Evolutionary conservation across 2,888 invertebrate species (phyloP), one percentile per base, ranked within the genome.

Genomic region (Drosophila dives): DNA sequence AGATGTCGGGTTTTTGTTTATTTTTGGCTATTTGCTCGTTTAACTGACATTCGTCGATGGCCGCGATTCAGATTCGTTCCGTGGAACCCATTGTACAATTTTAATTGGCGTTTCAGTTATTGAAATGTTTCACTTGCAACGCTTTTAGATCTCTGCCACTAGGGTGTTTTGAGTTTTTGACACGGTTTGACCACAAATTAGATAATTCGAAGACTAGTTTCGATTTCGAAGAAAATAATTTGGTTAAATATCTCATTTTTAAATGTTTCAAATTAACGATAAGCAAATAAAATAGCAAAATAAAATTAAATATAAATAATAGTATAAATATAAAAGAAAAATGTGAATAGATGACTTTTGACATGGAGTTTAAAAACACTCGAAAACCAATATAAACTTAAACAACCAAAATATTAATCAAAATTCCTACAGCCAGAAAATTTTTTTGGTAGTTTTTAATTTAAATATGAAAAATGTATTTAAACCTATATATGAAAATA

Each of bases 51-150:
- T 83, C 83, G 78, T 72, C 69, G 72, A 64, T 73, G 75, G 68
- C 53, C 64, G 49, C 64, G 56, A 56, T 60, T 49, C 64, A 58
- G 71, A 34, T 33, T 34, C 58, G 60, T 69, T 68, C 65, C 48
- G 53, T 50, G 77, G 77, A 72, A 62, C 73, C 78, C 81, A 85
- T 87, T 87, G 86, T 86, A 75, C 83, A 84, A 77, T 87, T 86
- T 86, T 87, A 86, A 86, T 86, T 86, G 86, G 87, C 85, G 74
- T 81, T 86, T 87, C 86, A 83, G 86, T 86, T 86, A 84, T 86
- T 84, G 85, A 86, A 86, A 87, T 87, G 83, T 87, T 83, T 77
- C 84, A 79, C 81, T 74, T 80, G 77, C 63, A 58, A 72, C 59
- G 60, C 59, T 85, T 72, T 75, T 71, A 58, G 23, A 36, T 40